Conservation (phyloP, 2,797 vertebrate genomes). For the Alauda arvensis region DNA sequence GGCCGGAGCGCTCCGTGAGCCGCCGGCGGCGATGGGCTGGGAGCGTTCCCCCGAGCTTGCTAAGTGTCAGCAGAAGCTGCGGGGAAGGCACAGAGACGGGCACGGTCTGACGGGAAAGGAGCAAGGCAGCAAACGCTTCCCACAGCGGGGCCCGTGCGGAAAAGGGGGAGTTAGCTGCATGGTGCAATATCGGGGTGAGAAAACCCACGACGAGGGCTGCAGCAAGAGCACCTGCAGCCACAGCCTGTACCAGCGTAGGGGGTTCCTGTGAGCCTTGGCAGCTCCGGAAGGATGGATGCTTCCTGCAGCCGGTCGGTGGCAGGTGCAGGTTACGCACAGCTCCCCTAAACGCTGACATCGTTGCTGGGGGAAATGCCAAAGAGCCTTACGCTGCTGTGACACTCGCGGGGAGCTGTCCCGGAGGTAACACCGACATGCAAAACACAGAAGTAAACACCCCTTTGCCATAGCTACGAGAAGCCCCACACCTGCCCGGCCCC, state of each 20-base stretch:
- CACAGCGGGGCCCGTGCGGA: accelerated
- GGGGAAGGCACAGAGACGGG: neutral
- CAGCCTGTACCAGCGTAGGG: accelerated
- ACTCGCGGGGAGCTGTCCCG: neutral
- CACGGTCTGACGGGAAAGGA: accelerated
- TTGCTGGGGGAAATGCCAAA: neutral
- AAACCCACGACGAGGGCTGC: neutral
- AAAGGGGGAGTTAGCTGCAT: neutral
- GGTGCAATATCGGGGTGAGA: neutral
- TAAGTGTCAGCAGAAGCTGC: neutral
- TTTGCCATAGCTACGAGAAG: constrained; percentile 33
- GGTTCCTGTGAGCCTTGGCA: neutral
- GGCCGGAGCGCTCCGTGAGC: neutral
- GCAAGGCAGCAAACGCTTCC: neutral
- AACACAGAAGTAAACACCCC: constrained; percentile 27
- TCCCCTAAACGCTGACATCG: neutral
- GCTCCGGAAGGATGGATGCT: neutral
- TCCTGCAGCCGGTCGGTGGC: accelerated
- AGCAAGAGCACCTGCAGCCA: neutral
- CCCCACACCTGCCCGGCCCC: neutral
- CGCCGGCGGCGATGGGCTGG: neutral
- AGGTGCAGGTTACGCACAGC: neutral
- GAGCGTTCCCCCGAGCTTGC: neutral
- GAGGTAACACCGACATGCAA: neutral
- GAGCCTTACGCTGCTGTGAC: neutral